These are phyloP conservation scores for Percopsis omiscomaycus DNA, from an alignment of 2,797 vertebrate genomes.

Conservation along the genomic window DNA sequence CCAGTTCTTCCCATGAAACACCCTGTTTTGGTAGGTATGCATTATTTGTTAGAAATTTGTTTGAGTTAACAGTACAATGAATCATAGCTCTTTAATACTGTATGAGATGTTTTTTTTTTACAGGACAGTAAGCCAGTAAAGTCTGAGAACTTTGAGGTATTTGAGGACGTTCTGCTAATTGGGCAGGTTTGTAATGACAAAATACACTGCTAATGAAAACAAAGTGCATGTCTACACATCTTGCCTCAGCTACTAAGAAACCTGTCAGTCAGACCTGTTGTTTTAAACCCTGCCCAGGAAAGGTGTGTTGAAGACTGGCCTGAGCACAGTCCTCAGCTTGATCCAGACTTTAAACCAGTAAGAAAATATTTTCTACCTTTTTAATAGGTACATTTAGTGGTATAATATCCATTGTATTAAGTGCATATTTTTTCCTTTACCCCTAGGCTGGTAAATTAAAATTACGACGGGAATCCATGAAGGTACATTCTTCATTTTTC, in stretches of 20 bases:
- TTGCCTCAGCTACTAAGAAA: background rate
- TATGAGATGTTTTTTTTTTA: conserved; percentile 10
- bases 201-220: background rate
- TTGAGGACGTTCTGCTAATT: conserved; percentile 69
- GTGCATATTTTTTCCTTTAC: background rate
- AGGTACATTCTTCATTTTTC: conserved; percentile 40
- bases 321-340: conserved; percentile 71
- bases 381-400: background rate
- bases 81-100: background rate
- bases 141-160: conserved; percentile 33
- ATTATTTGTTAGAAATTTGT: background rate
- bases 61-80: no score
- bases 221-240: background rate
- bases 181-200: conserved; percentile 48
- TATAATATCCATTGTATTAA: background rate
- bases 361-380: conserved; percentile 22
- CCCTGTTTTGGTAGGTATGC: conserved; percentile 21
- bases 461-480: conserved; percentile 70
- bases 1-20: conserved; percentile 8
- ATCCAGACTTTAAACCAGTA: conserved; percentile 74
- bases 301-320: conserved; percentile 81
- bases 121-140: conserved; percentile 47
- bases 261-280: background rate
- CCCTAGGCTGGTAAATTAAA: conserved; percentile 67
- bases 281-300: conserved; percentile 61